phyloP scores from a whole-genome alignment of 64 coral and sea anemone species.

The Montipora efflorescens region DNA sequence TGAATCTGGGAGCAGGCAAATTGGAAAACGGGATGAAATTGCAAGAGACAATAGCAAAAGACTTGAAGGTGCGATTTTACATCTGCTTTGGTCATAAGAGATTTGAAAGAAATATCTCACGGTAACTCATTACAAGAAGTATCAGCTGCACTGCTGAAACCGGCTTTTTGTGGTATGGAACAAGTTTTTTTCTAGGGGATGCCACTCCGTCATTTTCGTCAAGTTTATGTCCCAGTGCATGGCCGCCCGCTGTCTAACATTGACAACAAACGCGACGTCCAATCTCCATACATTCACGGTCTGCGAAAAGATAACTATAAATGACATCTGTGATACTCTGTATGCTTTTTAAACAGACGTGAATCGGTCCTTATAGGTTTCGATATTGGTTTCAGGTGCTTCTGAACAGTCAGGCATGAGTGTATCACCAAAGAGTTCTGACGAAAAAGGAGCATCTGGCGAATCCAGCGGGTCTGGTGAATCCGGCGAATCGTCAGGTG shows the following conservation, averaged over 20 bases:
- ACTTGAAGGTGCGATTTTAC: background rate
- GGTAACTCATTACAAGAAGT: too few species aligned
- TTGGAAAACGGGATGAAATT: conserved; percentile 41
- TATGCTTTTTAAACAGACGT: too few species aligned
- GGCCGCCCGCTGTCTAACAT: too few species aligned
- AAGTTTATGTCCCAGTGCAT: background rate
- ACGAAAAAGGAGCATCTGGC: background rate
- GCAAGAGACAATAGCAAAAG: background rate
- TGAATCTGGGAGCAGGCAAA: background rate
- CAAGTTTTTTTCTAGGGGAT: background rate
- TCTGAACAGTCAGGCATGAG: background rate
- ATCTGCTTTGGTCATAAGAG: too few species aligned
- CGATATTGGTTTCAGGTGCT: background rate
- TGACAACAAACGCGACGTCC: too few species aligned
- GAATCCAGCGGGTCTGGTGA: background rate
- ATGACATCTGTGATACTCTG: too few species aligned
- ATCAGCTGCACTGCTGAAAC: too few species aligned
- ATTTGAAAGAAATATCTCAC: too few species aligned
- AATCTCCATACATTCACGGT: too few species aligned
- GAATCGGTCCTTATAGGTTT: background rate
- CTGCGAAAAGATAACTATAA: too few species aligned
- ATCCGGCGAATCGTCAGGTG: background rate
- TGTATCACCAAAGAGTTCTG: background rate
- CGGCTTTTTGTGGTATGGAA: too few species aligned
- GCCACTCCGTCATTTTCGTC: background rate